Evolutionary conservation across 2,888 invertebrate genomes (phyloP).

Genomic region (Eupithecia dodoneata): DNA sequence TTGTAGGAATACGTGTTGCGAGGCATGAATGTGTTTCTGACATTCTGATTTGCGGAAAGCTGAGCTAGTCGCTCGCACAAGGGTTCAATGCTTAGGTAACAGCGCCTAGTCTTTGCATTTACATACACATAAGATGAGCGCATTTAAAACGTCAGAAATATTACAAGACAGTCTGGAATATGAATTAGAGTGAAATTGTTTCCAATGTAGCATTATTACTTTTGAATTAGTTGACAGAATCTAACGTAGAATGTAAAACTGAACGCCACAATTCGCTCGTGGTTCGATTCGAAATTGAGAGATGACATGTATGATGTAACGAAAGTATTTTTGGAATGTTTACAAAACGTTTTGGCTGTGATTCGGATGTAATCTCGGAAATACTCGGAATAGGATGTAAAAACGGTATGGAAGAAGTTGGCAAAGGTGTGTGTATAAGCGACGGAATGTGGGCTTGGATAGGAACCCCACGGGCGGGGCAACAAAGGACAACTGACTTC

Average conservation of each 20-base stretch:
- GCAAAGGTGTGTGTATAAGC: constrained; percentile 30
- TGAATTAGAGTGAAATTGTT: background rate
- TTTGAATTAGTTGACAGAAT: constrained; percentile 14
- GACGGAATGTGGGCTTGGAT: constrained; percentile 11
- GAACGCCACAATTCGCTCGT: constrained; percentile 9
- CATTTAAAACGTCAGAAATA: constrained; percentile 37
- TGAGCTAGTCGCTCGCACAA: background rate
- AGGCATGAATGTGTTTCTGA: constrained; percentile 16
- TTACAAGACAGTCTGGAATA: background rate
- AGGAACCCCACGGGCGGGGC: background rate
- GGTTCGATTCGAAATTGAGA: constrained; percentile 32
- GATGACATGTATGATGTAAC: constrained; percentile 3
- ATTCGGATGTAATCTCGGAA: constrained; percentile 62
- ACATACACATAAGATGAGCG: constrained; percentile 36
- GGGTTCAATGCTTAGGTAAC: constrained; percentile 2
- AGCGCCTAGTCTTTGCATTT: constrained; percentile 63
- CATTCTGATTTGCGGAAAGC: constrained; percentile 20
- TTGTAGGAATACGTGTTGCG: constrained; percentile 41
- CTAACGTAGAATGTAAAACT: constrained; percentile 12
- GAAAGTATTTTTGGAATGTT: constrained; percentile 65
- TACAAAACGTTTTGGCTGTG: constrained; percentile 72
- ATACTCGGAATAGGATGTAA: constrained; percentile 40
- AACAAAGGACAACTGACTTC: constrained; percentile 11
- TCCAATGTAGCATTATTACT: background rate
- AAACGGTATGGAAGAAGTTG: constrained; percentile 23